phyloP scores from a whole-genome alignment of 1,140 invertebrate species.

The Tetraneura akinire region DNA sequence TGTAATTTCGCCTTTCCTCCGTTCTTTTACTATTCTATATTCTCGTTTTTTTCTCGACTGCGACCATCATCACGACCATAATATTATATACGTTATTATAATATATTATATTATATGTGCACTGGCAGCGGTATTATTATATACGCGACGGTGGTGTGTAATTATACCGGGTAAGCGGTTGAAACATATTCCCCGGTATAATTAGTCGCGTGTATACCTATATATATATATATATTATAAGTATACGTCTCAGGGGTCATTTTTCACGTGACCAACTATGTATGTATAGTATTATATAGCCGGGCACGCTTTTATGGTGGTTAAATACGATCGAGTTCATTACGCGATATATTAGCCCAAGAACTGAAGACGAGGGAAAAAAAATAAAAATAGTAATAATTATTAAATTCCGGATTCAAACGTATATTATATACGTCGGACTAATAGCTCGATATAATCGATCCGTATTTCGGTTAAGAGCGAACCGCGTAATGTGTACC shows the following conservation, averaged over 20 bases:
- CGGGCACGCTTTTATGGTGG: slow-evolving; percentile 12
- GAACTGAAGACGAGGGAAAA: background rate
- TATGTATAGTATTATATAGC: background rate
- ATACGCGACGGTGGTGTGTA: background rate
- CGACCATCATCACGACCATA: background rate
- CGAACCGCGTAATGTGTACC: background rate
- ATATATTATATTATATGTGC: no score
- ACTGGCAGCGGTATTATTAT: background rate
- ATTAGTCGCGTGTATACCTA: no score
- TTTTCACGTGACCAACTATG: slow-evolving; percentile 22
- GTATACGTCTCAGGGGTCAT: slow-evolving; percentile 1
- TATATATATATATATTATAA: no score
- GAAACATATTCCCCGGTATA: slow-evolving; percentile 25
- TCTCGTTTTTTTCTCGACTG: background rate
- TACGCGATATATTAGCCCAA: background rate
- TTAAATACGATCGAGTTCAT: background rate
- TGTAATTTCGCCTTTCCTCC: slow-evolving; percentile 40
- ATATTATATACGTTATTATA: no score
- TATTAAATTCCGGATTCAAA: background rate
- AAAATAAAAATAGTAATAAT: background rate
- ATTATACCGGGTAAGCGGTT: slow-evolving; percentile 6
- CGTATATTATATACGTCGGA: background rate
- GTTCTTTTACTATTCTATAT: background rate
- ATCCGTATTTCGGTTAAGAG: background rate
- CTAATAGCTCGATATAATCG: slow-evolving; percentile 14